A percentile compares a stretch with the other conserved stretches of the same genome.
Evolutionary conservation across 2,888 invertebrate species (phyloP).

Genomic region (Oxyteleia sp.): DNA sequence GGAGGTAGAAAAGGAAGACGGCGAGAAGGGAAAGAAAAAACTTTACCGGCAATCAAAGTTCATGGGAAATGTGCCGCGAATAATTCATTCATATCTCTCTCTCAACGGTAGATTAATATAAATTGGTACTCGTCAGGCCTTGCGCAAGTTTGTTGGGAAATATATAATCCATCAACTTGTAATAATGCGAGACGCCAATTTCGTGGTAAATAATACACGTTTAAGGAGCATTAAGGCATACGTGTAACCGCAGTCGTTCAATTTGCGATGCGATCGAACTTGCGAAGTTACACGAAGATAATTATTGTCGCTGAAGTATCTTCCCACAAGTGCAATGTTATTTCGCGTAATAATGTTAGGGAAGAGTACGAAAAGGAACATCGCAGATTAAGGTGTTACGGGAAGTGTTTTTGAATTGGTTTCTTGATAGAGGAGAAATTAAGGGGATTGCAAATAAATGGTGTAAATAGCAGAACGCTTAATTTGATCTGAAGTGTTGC

Average conservation of each 20-base stretch:
- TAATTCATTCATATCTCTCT: conserved; percentile 17
- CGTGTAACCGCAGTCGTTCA: not conserved
- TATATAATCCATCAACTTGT: not conserved
- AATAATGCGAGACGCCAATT: not conserved
- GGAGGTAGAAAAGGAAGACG: not conserved
- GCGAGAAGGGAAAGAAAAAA: not conserved
- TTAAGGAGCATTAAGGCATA: not conserved
- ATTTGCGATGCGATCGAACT: not conserved
- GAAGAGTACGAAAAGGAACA: too few relatives aligned
- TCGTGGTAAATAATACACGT: not conserved
- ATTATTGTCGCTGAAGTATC: too few relatives aligned
- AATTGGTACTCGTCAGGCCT: conserved; percentile 11
- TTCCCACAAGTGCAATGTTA: too few relatives aligned
- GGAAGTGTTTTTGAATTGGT: too few relatives aligned
- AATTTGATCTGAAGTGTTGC: too few relatives aligned
- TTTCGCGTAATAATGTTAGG: too few relatives aligned
- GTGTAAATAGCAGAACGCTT: too few relatives aligned
- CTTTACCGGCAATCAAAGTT: conserved; percentile 7
- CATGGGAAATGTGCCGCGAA: conserved; percentile 12
- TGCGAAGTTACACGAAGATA: too few relatives aligned
- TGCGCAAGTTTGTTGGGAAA: not conserved
- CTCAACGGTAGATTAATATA: conserved; percentile 16
- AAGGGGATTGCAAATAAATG: too few relatives aligned
- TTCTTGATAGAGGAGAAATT: too few relatives aligned
- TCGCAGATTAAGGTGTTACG: too few relatives aligned